A percentile compares a stretch with the other conserved stretches of the same genome.
Conservation (phyloP, 2,113 vertebrate species). For the Labrus mixtus region DNA sequence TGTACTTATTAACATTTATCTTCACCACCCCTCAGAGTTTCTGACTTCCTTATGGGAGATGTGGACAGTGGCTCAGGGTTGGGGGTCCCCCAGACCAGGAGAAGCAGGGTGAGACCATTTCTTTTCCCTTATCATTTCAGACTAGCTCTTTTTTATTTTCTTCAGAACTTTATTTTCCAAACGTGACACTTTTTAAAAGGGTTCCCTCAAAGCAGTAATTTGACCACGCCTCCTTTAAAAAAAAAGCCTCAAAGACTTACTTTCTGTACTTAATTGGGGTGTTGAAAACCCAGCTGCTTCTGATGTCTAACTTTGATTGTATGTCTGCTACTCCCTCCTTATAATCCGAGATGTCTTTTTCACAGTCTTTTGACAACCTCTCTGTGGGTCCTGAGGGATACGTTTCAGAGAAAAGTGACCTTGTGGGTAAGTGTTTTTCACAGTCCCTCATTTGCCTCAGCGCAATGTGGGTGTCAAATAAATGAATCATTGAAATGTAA, state of each 20-base stretch:
- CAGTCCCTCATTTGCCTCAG: slow-evolving; percentile 12
- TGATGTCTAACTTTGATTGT: slow-evolving; percentile 70
- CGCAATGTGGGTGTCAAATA: slow-evolving; percentile 12
- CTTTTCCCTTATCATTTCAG: slow-evolving; percentile 6
- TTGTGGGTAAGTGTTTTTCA: slow-evolving; percentile 78
- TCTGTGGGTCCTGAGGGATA: slow-evolving; percentile 89
- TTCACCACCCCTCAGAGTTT: slow-evolving; percentile 86
- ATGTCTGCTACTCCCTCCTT: slow-evolving; percentile 40
- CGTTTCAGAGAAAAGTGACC: slow-evolving; percentile 87
- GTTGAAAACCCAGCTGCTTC: slow-evolving; percentile 56
- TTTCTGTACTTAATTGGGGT: slow-evolving; percentile 64
- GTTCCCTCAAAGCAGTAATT: slow-evolving; percentile 55
- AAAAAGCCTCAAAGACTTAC: slow-evolving; percentile 62
- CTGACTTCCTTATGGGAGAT: slow-evolving; percentile 99
- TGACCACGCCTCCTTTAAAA: slow-evolving; percentile 57
- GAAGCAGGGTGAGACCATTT: slow-evolving; percentile 88
- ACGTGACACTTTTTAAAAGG: slow-evolving; percentile 41
- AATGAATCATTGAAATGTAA: slow-evolving; percentile 34
- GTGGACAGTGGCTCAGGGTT: slow-evolving; percentile 91
- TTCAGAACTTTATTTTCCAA: slow-evolving; percentile 42
- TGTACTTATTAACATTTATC: background rate
- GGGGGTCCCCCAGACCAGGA: slow-evolving; percentile 89
- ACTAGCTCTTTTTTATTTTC: background rate
- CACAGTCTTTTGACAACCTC: slow-evolving; percentile 94
- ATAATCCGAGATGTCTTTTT: slow-evolving; percentile 60